These are phyloP conservation scores for Melinopterus prodromus DNA, from an alignment of 2,888 invertebrate species.

Conservation along the genomic window DNA sequence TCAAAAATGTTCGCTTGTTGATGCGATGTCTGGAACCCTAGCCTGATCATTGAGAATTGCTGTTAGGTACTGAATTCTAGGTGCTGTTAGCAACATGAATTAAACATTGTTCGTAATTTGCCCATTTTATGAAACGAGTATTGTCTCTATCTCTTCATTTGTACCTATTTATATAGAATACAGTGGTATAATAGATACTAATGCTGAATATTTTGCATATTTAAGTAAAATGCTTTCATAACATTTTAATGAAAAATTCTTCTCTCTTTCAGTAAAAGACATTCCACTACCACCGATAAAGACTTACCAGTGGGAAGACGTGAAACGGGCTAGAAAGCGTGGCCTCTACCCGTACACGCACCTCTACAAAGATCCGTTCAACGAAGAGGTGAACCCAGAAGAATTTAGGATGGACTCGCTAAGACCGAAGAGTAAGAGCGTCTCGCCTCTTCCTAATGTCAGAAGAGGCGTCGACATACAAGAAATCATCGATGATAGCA, in stretches of 20 bases:
- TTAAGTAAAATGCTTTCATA: background rate
- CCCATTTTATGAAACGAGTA: constrained; percentile 31
- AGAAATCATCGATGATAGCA: constrained; percentile 40
- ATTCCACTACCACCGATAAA: constrained; percentile 75
- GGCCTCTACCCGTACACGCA: constrained; percentile 87
- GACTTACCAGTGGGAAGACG: constrained; percentile 85
- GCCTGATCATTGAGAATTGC: constrained; percentile 50
- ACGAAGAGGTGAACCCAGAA: constrained; percentile 58
- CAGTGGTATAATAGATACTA: background rate
- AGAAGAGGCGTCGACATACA: constrained; percentile 42
- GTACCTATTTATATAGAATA: background rate
- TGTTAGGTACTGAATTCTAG: constrained; percentile 56
- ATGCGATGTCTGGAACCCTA: constrained; percentile 55
- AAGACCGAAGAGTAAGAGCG: constrained; percentile 47
- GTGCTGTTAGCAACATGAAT: constrained; percentile 57
- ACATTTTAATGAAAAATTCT: constrained; percentile 13
- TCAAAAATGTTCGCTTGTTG: constrained; percentile 51
- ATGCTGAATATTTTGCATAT: background rate
- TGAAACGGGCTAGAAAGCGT: constrained; percentile 72
- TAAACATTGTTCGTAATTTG: constrained; percentile 49
- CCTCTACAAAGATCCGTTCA: constrained; percentile 70
- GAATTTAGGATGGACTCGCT: constrained; percentile 53
- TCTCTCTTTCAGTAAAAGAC: constrained; percentile 51
- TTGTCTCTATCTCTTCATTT: constrained; percentile 29
- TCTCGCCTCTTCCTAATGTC: constrained; percentile 46